Evolutionary conservation across 2,113 vertebrate genomes (phyloP), one percentile per base, ranked within the genome.

Genomic region (Podilymbus podiceps): DNA sequence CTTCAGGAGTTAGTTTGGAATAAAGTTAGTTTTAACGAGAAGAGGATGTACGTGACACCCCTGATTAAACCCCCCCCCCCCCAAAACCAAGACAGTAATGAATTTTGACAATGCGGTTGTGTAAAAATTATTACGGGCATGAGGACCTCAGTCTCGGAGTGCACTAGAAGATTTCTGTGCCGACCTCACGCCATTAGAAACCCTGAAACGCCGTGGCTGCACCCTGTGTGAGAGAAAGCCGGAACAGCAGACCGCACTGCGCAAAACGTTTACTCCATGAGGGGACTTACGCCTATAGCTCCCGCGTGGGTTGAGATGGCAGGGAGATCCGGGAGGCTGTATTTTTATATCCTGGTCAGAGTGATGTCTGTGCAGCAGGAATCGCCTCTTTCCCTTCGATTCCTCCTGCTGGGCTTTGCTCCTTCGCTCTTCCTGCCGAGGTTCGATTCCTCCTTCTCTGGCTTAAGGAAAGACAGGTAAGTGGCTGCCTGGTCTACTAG

Each of bases 121-220:
- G 47, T 59, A 21, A 76, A 72, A 67, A 83, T 17, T 23, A 47
- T 8, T n/a, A 15, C 0, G 0, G 83, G 42, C 42, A 12, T 0
- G 24, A 77, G 27, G 73, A 46, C 7, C 56, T 68, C 25, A 18
- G 52, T 28, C n/a, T 58, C 33, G 30, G 12, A 35, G 63, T 7
- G 69, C 38, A 35, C 56, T 20, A 15, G 19, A 47, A 49, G 25
- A 6, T 8, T 38, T 38, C 16, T 63, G 75, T 52, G 74, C 60
- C 60, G 24, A 0, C 13, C 59, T 76, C 33, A 53, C 63, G 21
- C 2, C n/a, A 15, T 52, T 55, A 46, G 62, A 76, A 55, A 11
- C 30, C 35, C 78, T 63, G 80, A 50, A 38, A 12, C 17, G 84
- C 11, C 13, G 72, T 8, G 58, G 76, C 62, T 79, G 73, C 23